These are phyloP conservation scores for Thrips palmi DNA, from an alignment of 1,140 invertebrate species.

Conservation along the genomic window DNA sequence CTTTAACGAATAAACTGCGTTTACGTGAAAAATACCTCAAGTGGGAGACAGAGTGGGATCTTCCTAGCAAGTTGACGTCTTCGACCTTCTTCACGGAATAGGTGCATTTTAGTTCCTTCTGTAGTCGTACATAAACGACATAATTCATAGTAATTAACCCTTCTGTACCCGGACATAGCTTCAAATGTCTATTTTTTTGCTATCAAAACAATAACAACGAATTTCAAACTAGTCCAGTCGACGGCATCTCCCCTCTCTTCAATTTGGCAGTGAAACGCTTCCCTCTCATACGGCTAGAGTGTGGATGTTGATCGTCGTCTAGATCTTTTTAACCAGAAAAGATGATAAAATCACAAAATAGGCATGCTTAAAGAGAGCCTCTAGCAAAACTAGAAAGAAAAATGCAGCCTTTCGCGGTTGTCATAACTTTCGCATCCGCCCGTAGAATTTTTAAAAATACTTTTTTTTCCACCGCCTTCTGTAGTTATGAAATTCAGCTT, in stretches of 20 bases:
- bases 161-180: constrained; percentile 39
- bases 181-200: not conserved
- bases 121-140: constrained; percentile 46
- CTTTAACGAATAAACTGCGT: not conserved
- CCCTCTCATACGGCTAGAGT: not conserved
- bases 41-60: constrained; percentile 39
- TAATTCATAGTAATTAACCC: constrained; percentile 49
- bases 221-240: constrained; percentile 2
- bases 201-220: constrained; percentile 5
- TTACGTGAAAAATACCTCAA: constrained; percentile 30
- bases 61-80: constrained; percentile 39
- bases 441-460: too few species aligned
- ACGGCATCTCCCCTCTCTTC: not conserved
- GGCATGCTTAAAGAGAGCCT: too few species aligned
- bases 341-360: too few species aligned
- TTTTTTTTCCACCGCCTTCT: too few species aligned
- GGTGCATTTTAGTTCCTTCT: constrained; percentile 40
- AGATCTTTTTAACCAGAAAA: too few species aligned
- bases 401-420: too few species aligned
- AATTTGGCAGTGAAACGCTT: not conserved
- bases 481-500: too few species aligned
- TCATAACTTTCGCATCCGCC: too few species aligned
- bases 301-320: too few species aligned
- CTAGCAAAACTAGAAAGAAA: too few species aligned
- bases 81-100: constrained; percentile 42